Evolutionary conservation across 64 coral and sea anemone genomes (phyloP), one percentile per base, ranked within the genome.

Genomic region (Pocillopora damicornis): DNA sequence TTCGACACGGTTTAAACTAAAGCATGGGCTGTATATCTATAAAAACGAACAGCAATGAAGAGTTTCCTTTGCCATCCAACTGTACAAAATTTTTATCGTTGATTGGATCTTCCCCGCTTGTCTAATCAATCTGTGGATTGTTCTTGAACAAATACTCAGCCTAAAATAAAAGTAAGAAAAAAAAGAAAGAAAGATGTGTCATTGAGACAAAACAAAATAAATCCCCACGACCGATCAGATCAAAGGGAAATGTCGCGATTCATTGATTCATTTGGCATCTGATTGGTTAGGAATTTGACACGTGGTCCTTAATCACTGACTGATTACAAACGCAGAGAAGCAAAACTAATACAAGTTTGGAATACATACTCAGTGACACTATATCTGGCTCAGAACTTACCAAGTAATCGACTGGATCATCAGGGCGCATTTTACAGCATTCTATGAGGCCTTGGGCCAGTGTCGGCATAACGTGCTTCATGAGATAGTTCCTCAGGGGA

Each of bases 401-500:
- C 93, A 98, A 76, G 58, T 88, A 98, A 74, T 98, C 96, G 74
- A 98, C 89, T 37, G 96, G 96, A 72, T 98, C 93, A 15, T 95
- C 96, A 14, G 96, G 96, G 65, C 96, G 81, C 81, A 98, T 95
- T 63, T 98, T 98, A 79, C 93, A 95, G 84, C 92, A 94, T 58
- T 98, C 96, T 15, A 98, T 89, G 15, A 98, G 90, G 3, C 96
- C 90, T 37, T 98, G 92, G 3, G 96, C 89, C n/a, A 98, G 56
- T 0, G 96, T 98, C 17, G 96, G 96, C 96, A 98, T 98, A 63
- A 98, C 96, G 56, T 98, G 96, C 45, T 98, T 98, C 96, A 98
- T 98, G 76, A 98, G 93, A 67, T 98, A 98, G 78, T 98, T 98
- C 59, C 96, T 98, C 56, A 98, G 90, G 17, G 96, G 96, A 38